Percentiles rank a stretch among this genome's conserved stretches.
Conservation (phyloP, 1,140 invertebrate genomes). For the Bicyclus anynana region DNA sequence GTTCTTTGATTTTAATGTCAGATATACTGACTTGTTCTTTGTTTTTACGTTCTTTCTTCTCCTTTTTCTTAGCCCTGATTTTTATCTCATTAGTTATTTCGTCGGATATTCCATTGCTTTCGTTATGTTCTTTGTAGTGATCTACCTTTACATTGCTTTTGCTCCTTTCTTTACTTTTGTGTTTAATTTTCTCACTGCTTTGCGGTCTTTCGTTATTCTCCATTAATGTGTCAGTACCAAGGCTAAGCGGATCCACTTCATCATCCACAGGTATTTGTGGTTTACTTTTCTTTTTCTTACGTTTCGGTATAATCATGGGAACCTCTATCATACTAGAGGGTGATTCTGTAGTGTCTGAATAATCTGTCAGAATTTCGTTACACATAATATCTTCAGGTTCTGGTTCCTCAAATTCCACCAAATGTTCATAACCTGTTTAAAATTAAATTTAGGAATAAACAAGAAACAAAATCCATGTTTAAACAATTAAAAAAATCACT, state of each 20-base stretch:
- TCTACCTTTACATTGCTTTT: slow-evolving; percentile 36
- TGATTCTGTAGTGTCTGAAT: slow-evolving; percentile 33
- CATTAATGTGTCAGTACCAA: slow-evolving; percentile 31
- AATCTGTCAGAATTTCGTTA: slow-evolving; percentile 30
- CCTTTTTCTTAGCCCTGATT: slow-evolving; percentile 30
- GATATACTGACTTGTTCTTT: slow-evolving; percentile 25
- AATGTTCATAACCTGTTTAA: slow-evolving; percentile 67
- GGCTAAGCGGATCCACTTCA: slow-evolving; percentile 50
- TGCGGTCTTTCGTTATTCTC: slow-evolving; percentile 42
- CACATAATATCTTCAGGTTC: slow-evolving; percentile 37
- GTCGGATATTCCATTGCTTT: slow-evolving; percentile 22
- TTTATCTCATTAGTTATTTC: slow-evolving; percentile 25
- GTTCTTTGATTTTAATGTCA: slow-evolving; percentile 15
- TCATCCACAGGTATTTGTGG: slow-evolving; percentile 28
- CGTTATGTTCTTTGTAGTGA: slow-evolving; percentile 35
- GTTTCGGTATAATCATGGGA: slow-evolving; percentile 15
- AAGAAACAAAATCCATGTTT: no score
- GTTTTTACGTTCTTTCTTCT: slow-evolving; percentile 30
- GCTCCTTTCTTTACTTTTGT: slow-evolving; percentile 40
- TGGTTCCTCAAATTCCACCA: slow-evolving; percentile 59
- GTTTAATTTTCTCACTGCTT: slow-evolving; percentile 47
- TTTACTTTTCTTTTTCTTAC: slow-evolving; percentile 42
- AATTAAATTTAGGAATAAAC: slow-evolving; percentile 1
- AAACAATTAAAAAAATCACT: no score
- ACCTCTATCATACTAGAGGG: slow-evolving; percentile 20